phyloP scores from a whole-genome alignment of 2,797 vertebrate genomes.

The Neomorphus geoffroyi region DNA sequence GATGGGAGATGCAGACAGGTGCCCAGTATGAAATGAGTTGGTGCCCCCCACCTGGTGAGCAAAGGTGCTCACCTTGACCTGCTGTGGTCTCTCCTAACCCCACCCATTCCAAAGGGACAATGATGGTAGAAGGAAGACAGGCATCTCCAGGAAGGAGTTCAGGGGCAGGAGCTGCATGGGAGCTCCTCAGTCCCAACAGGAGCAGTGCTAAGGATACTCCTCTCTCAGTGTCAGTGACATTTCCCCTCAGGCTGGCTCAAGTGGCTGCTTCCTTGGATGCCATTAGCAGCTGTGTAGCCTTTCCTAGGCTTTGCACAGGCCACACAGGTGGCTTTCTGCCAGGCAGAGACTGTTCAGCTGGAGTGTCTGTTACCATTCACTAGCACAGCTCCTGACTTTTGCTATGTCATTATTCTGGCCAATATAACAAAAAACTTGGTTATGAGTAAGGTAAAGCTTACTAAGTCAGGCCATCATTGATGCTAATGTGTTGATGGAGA shows the following conservation, averaged over 20 bases:
- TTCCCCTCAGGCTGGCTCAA: neutral
- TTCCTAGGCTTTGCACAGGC: neutral
- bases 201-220: neutral
- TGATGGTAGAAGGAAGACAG: fast-evolving
- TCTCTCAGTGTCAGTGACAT: neutral
- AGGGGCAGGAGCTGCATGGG: neutral
- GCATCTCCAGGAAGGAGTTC: neutral
- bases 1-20: neutral
- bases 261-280: neutral
- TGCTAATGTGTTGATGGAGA: neutral
- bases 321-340: neutral
- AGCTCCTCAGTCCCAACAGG: fast-evolving
- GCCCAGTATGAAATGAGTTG: fast-evolving
- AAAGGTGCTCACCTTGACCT: too few species aligned
- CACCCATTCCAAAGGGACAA: neutral
- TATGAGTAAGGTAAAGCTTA: neutral
- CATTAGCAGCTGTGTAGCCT: neutral
- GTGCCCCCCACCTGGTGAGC: fast-evolving
- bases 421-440: neutral
- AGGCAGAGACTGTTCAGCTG: neutral
- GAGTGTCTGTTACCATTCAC: neutral
- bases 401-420: neutral
- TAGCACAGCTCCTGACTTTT: neutral
- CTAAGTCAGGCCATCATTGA: neutral
- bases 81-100: neutral